Conservation (phyloP, 1,140 invertebrate genomes). For the Ips typographus region DNA sequence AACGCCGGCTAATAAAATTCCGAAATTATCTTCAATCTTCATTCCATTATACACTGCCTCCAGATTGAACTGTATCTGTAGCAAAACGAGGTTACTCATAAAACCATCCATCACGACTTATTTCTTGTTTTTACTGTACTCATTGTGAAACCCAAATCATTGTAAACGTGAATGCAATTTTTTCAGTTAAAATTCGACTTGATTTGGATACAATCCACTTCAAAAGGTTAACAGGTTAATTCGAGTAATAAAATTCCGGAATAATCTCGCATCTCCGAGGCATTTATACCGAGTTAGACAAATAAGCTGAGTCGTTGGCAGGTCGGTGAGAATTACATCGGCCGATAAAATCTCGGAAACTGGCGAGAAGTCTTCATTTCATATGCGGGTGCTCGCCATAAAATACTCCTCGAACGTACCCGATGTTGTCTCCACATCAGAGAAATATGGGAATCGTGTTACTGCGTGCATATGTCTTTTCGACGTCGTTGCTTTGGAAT, state of each 20-base stretch:
- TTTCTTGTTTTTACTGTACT: too few relatives aligned
- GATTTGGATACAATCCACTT: too few relatives aligned
- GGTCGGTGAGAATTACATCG: constrained; percentile 36
- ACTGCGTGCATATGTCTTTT: too few relatives aligned
- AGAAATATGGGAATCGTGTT: background rate
- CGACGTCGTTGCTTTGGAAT: too few relatives aligned
- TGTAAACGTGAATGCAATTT: too few relatives aligned
- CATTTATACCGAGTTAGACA: constrained; percentile 32
- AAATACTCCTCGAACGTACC: constrained; percentile 5
- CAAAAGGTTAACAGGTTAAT: background rate
- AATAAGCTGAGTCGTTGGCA: constrained; percentile 34
- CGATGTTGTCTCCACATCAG: constrained; percentile 6
- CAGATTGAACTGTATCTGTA: background rate
- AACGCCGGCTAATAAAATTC: constrained; percentile 31
- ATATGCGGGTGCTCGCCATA: constrained; percentile 32
- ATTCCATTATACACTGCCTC: background rate
- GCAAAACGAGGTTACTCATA: too few relatives aligned
- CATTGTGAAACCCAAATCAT: too few relatives aligned
- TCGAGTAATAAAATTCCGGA: constrained; percentile 29
- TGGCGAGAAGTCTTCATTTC: constrained; percentile 34
- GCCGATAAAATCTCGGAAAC: constrained; percentile 29
- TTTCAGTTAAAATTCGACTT: too few relatives aligned
- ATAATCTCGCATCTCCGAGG: constrained; percentile 23
- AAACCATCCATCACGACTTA: too few relatives aligned
- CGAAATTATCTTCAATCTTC: constrained; percentile 28